Evolutionary conservation across 2,888 invertebrate genomes (phyloP).

Genomic region (Chelonus formosanus): DNA sequence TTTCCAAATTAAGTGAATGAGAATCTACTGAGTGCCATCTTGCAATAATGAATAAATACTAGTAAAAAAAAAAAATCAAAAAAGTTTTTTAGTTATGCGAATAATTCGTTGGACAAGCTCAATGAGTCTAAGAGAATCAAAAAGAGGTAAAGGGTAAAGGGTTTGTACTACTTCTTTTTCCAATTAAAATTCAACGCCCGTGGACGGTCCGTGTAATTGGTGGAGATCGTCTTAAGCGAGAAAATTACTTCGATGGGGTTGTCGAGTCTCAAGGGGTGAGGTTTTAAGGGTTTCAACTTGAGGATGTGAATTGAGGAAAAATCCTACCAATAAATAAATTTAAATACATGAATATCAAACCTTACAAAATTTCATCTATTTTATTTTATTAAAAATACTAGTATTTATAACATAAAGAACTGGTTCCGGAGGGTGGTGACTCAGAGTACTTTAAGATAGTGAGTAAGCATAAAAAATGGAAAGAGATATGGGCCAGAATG

Average conservation of each 20-base stretch:
- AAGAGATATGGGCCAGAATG: no score
- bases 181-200: conserved; percentile 64
- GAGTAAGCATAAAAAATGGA: no score
- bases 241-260: conserved; percentile 63
- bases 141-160: conserved; percentile 13
- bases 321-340: conserved; percentile 64
- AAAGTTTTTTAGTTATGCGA: neutral
- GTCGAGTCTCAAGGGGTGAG: conserved; percentile 44
- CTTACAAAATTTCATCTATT: conserved; percentile 1
- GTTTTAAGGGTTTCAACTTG: conserved; percentile 34
- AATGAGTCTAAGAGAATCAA: conserved; percentile 4
- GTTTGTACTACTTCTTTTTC: conserved; percentile 45
- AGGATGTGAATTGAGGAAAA: conserved; percentile 37
- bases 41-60: conserved; percentile 21
- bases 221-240: conserved; percentile 63
- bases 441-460: no score
- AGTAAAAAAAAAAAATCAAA: conserved; percentile 19
- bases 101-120: conserved; percentile 2
- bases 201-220: conserved; percentile 62
- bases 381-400: no score
- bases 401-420: no score
- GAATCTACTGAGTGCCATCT: conserved; percentile 28
- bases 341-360: conserved; percentile 61
- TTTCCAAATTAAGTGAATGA: conserved; percentile 2
- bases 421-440: no score